Percentiles rank a stretch among this genome's conserved stretches.
phyloP scores from a whole-genome alignment of 2,113 vertebrate species.

The Ranitomeya variabilis region DNA sequence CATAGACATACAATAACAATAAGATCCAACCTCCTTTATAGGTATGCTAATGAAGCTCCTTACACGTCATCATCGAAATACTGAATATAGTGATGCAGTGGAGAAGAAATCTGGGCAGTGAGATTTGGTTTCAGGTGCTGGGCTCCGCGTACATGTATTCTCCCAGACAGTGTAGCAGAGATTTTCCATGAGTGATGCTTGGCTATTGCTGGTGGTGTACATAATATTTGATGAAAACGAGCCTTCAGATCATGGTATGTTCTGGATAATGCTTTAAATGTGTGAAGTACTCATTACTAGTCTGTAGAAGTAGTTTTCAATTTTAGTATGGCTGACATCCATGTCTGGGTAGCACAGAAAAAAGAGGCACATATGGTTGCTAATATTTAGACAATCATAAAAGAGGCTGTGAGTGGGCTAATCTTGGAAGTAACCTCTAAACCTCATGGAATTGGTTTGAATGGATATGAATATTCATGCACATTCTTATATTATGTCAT shows the following conservation, averaged over 20 bases:
- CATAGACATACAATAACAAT: too few species aligned
- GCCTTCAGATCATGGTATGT: not conserved
- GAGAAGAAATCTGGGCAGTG: not conserved
- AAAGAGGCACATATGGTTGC: not conserved
- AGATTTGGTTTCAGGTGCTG: not conserved
- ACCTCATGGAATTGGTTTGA: not conserved
- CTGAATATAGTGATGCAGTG: not conserved
- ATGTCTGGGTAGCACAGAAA: not conserved
- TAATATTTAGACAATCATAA: not conserved
- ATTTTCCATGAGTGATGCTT: slow-evolving; percentile 31
- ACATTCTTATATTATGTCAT: not conserved
- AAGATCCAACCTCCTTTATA: too few species aligned
- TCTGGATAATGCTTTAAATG: not conserved
- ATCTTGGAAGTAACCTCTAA: not conserved
- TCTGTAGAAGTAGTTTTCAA: slow-evolving; percentile 12
- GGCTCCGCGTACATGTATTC: not conserved
- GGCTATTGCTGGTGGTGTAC: not conserved
- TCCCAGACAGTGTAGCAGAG: not conserved
- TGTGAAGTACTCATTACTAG: not conserved
- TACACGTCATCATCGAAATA: not conserved
- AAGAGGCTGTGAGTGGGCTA: not conserved
- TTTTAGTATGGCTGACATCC: slow-evolving; percentile 1
- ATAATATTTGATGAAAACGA: not conserved
- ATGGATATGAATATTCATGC: not conserved
- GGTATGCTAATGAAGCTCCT: too few species aligned